A percentile compares a stretch with the other conserved stretches of the same genome.
These are phyloP conservation scores for Drosophila acutilabella DNA, from an alignment of 2,888 invertebrate genomes.

Conservation along the genomic window DNA sequence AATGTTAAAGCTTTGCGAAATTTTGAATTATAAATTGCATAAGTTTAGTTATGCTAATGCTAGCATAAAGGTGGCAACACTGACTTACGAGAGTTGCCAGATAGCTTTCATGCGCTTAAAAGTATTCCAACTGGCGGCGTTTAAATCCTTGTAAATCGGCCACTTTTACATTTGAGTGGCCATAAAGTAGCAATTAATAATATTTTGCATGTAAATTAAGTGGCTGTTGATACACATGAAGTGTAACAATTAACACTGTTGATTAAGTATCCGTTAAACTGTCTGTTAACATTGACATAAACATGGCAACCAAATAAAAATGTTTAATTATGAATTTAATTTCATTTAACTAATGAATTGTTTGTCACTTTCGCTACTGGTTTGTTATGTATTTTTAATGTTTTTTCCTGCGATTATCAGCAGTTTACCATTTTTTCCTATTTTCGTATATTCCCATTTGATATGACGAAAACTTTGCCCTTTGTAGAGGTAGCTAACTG, in stretches of 20 bases:
- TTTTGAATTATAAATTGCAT: neutral
- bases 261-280: slow-evolving; percentile 2
- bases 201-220: neutral
- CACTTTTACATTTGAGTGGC: no score
- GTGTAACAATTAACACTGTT: slow-evolving; percentile 1
- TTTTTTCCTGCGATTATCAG: slow-evolving; percentile 26
- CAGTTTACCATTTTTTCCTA: neutral
- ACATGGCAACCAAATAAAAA: neutral
- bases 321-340: slow-evolving; percentile 16
- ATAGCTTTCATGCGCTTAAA: no score
- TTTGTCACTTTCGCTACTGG: slow-evolving; percentile 2
- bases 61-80: neutral
- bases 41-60: no score
- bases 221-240: neutral
- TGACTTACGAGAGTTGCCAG: no score
- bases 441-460: neutral
- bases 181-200: neutral
- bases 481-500: neutral
- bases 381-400: slow-evolving; percentile 29
- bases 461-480: slow-evolving; percentile 8
- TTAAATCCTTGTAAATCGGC: no score
- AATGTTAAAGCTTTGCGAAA: neutral
- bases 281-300: slow-evolving; percentile 9
- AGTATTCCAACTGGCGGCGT: no score
- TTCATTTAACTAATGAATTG: slow-evolving; percentile 17